Evolutionary conservation across 2,888 invertebrate species (phyloP).

Genomic region (Eilema caniola): DNA sequence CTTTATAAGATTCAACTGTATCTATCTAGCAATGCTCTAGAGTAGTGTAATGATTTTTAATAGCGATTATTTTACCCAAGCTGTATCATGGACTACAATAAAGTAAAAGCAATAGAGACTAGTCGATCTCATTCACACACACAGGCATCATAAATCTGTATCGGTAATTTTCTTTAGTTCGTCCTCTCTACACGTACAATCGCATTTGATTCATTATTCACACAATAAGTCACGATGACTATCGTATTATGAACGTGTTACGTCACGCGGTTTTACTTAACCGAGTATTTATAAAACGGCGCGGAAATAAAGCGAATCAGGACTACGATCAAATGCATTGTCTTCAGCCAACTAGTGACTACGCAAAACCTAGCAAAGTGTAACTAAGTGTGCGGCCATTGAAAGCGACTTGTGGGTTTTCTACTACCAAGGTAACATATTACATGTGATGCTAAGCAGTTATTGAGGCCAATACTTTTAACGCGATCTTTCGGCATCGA

Average conservation of each 20-base stretch:
- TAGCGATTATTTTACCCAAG: too few species aligned
- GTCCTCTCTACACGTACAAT: too few species aligned
- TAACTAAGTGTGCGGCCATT: not conserved
- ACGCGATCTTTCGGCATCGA: too few species aligned
- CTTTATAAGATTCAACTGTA: too few species aligned
- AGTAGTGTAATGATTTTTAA: too few species aligned
- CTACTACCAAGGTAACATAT: not conserved
- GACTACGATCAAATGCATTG: conserved; percentile 21
- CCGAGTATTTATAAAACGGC: not conserved
- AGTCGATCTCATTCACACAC: too few species aligned
- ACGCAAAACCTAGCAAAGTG: conserved; percentile 3
- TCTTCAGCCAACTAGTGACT: conserved; percentile 13
- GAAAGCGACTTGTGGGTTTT: not conserved
- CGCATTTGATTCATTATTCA: not conserved
- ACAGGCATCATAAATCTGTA: too few species aligned
- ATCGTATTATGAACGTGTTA: conserved; percentile 6
- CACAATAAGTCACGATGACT: not conserved
- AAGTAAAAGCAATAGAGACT: too few species aligned
- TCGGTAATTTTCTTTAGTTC: too few species aligned
- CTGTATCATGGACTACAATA: too few species aligned
- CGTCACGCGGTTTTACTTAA: not conserved
- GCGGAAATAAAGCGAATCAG: conserved; percentile 18
- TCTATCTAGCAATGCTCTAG: too few species aligned
- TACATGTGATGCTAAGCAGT: not conserved
- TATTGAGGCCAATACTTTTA: not conserved